A percentile compares a stretch with the other conserved stretches of the same genome.
These are phyloP conservation scores for Rhyzopertha dominica DNA, from an alignment of 1,140 invertebrate genomes.

Conservation along the genomic window DNA sequence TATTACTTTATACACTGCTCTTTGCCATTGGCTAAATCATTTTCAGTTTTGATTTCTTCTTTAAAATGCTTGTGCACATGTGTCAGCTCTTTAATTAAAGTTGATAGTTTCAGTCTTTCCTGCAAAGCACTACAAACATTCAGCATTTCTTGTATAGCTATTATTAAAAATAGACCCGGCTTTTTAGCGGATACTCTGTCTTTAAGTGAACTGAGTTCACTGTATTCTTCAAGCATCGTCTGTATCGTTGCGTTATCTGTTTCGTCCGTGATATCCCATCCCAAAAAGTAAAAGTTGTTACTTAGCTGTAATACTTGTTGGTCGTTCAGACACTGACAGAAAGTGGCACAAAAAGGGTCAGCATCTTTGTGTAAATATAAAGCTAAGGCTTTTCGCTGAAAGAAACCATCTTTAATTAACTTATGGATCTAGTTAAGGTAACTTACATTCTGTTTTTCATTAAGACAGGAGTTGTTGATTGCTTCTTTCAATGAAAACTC, in stretches of 20 bases:
- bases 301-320: conserved; percentile 16
- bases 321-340: conserved; percentile 18
- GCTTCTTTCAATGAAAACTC: no score
- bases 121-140: conserved; percentile 18
- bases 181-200: conserved; percentile 17
- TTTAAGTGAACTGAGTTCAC: conserved; percentile 16
- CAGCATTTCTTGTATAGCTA: conserved; percentile 19
- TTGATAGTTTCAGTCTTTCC: conserved; percentile 19
- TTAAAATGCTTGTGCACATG: conserved; percentile 14
- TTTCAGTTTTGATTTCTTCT: conserved; percentile 18
- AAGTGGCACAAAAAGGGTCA: conserved; percentile 23
- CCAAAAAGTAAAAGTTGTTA: conserved; percentile 21
- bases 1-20: conserved; percentile 17
- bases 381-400: conserved; percentile 24
- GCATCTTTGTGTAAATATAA: conserved; percentile 29
- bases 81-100: conserved; percentile 18
- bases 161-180: conserved; percentile 17
- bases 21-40: conserved; percentile 13
- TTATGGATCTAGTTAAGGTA: no score
- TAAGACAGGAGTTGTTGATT: no score
- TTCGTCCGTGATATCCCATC: conserved; percentile 27
- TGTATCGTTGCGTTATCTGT: conserved; percentile 22
- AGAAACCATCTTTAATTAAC: no score
- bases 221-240: conserved; percentile 15
- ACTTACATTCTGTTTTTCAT: no score